Percentiles rank a stretch among this genome's conserved stretches.
phyloP scores from a whole-genome alignment of 1,140 invertebrate species.

The Drosophila serrata region DNA sequence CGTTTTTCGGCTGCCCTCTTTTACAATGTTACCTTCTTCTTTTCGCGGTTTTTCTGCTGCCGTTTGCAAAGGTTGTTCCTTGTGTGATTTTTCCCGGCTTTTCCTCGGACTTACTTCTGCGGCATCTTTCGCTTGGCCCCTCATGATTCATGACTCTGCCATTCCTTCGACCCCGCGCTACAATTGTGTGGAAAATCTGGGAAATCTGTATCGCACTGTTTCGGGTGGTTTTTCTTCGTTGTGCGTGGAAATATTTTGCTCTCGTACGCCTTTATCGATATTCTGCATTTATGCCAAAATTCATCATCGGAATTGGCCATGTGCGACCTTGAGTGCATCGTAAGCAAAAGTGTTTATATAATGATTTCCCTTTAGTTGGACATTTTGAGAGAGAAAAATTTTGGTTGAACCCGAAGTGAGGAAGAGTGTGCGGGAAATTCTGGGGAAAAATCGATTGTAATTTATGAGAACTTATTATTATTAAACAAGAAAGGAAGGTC shows the following conservation, averaged over 20 bases:
- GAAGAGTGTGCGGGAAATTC: not conserved
- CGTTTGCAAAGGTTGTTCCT: slow-evolving; percentile 51
- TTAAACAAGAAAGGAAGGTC: not conserved
- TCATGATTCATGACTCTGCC: slow-evolving; percentile 76
- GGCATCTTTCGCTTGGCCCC: slow-evolving; percentile 42
- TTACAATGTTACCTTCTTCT: slow-evolving; percentile 58
- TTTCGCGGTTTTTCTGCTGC: slow-evolving; percentile 47
- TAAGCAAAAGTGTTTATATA: slow-evolving; percentile 32
- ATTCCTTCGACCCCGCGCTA: slow-evolving; percentile 50
- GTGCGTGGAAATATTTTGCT: slow-evolving; percentile 68
- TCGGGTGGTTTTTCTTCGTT: slow-evolving; percentile 27
- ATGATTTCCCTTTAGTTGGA: slow-evolving; percentile 12
- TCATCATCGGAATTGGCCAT: slow-evolving; percentile 68
- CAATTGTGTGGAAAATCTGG: slow-evolving; percentile 62
- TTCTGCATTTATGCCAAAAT: slow-evolving; percentile 68
- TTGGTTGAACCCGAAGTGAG: not conserved
- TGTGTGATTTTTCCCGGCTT: slow-evolving; percentile 56
- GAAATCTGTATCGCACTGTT: slow-evolving; percentile 51
- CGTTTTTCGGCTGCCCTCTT: slow-evolving; percentile 18
- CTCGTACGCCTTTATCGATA: slow-evolving; percentile 58
- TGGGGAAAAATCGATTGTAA: not conserved
- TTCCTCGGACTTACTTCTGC: slow-evolving; percentile 35
- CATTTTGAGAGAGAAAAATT: not conserved
- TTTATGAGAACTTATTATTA: not conserved
- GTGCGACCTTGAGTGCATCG: slow-evolving; percentile 46